phyloP scores from a whole-genome alignment of 2,888 invertebrate genomes.

The Agonum fuliginosum region DNA sequence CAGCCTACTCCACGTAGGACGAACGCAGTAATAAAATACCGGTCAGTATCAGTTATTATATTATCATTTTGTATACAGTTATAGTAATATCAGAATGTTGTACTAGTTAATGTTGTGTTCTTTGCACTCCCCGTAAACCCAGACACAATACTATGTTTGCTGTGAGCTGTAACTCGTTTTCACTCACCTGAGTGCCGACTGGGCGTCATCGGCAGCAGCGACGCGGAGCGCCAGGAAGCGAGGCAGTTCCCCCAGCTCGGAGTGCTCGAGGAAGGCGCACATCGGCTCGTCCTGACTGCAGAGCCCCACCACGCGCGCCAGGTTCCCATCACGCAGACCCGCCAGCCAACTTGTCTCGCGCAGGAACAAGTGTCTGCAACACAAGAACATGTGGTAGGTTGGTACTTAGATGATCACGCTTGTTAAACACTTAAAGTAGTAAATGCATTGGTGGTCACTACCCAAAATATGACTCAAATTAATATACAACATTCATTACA shows the following conservation, averaged over 20 bases:
- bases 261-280: constrained; percentile 92
- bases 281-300: constrained; percentile 88
- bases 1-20: too few species aligned
- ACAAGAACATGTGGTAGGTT: neutral
- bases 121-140: too few species aligned
- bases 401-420: too few species aligned
- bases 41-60: too few species aligned
- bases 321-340: constrained; percentile 87
- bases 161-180: neutral
- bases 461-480: too few species aligned
- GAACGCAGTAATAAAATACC: too few species aligned
- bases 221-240: constrained; percentile 75
- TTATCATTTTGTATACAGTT: too few species aligned
- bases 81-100: neutral
- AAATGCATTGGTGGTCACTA: too few species aligned
- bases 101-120: too few species aligned
- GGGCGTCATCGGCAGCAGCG: constrained; percentile 72
- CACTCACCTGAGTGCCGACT: constrained; percentile 72
- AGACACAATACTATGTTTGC: too few species aligned
- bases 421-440: too few species aligned
- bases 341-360: constrained; percentile 91
- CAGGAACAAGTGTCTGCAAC: constrained; percentile 87
- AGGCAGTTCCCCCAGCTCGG: constrained; percentile 89
- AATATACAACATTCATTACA: too few species aligned
- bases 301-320: constrained; percentile 87